Evolutionary conservation across 2,888 invertebrate genomes (phyloP), one percentile per base, ranked within the genome.

Genomic region (Cerceris ruficornis): DNA sequence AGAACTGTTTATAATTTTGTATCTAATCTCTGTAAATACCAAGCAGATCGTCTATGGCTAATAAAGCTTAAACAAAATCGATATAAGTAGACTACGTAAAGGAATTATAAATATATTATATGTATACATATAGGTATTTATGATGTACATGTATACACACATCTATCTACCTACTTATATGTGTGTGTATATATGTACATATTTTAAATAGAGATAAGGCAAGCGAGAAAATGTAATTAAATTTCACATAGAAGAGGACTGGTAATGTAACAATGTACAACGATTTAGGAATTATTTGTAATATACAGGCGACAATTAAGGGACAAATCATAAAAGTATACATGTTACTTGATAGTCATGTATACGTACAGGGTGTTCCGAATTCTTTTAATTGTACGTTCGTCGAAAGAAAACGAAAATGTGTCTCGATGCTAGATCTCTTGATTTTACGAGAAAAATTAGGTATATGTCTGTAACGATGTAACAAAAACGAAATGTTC

Each of bases 1-100:
- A 88, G 81, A 86, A 90, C 89, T 91, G 90, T 91, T 90, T 89
- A 91, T 91, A 91, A 91, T 90, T 91, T 91, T 90, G 87, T 91
- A 90, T 89, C 88, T 89, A 89, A 88, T 86, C 89, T 88, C 87
- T 91, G 90, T 91, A 91, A 90, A 91, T 91, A 91, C 77, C 84
- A 80, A 84, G 88, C 85, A 85, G 85, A 84, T 84, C 80, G 81
- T 84, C 80, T 84, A 86, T 80, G 84, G 77, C 75, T 85, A 83
- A 85, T 75, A 75, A 77, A 84, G 85, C 83, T 85, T 81, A 71
- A 81, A 81, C 72, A 72, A 83, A 75, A 75, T 83, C 79, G 72
- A 83, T 81, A 77, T 85, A 85, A 85, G 75, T 84, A 84, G 78
- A 80, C 76, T 80, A 80, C 70, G 75, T 70, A 78, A 67, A 81